Conservation (phyloP, 92 coral and sea anemone species). For the Phymanthus crucifer region DNA sequence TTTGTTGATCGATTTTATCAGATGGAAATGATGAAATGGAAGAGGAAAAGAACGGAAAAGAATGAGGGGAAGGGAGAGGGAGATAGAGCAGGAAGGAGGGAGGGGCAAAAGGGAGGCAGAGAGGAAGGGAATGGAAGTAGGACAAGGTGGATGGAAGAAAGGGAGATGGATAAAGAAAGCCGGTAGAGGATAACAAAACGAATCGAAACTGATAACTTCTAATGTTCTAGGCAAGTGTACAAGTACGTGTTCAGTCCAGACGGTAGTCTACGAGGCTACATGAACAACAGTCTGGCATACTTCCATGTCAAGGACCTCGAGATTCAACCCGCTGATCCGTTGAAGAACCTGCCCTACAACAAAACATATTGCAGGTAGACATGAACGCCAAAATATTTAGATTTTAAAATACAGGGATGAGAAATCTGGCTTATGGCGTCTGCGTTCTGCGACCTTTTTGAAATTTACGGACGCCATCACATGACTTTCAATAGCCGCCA, state of each 20-base stretch:
- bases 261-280: conserved; percentile 80
- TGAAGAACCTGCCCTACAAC: conserved; percentile 66
- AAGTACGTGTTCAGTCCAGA: conserved; percentile 80
- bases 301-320: conserved; percentile 70
- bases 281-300: conserved; percentile 89
- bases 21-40: neutral
- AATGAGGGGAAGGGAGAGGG: too few relatives aligned
- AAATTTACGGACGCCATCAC: too few relatives aligned
- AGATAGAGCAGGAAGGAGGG: too few relatives aligned
- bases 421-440: too few relatives aligned
- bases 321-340: conserved; percentile 64
- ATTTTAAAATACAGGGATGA: neutral
- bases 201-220: neutral
- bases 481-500: too few relatives aligned
- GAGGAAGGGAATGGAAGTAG: too few relatives aligned
- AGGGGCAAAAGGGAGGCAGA: too few relatives aligned
- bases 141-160: too few relatives aligned
- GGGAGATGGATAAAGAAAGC: neutral
- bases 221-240: conserved; percentile 69
- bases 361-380: conserved; percentile 68
- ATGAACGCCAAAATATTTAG: neutral
- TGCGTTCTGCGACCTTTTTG: too few relatives aligned
- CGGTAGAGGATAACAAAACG: neutral
- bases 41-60: too few relatives aligned
- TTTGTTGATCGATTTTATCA: neutral